phyloP scores from a whole-genome alignment of 2,888 invertebrate genomes.

The Dorcus parallelipipedus region DNA sequence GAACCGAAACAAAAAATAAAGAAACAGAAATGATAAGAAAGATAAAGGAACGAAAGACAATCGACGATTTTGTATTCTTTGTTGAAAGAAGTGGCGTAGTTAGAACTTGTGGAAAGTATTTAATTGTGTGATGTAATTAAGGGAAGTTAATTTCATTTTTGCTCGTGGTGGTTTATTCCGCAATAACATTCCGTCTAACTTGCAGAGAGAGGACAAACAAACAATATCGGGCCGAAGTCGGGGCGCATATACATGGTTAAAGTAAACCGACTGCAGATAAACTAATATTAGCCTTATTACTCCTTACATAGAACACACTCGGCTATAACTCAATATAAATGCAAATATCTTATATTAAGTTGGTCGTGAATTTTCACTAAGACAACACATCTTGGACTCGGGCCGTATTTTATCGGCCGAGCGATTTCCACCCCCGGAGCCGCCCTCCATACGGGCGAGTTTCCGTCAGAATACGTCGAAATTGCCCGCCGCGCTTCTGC shows the following conservation, averaged over 20 bases:
- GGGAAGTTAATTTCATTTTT: too few relatives aligned
- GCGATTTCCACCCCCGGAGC: neutral
- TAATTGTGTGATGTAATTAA: too few relatives aligned
- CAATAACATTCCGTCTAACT: neutral
- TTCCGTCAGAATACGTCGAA: neutral
- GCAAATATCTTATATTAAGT: conserved; percentile 50
- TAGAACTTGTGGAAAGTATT: too few relatives aligned
- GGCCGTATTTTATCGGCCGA: conserved; percentile 24
- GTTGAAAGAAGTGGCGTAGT: too few relatives aligned
- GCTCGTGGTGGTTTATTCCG: too few relatives aligned
- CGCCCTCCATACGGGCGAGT: neutral
- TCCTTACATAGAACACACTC: conserved; percentile 37
- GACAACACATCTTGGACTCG: conserved; percentile 43
- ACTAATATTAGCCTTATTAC: conserved; percentile 49
- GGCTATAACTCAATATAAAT: conserved; percentile 50
- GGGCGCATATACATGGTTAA: conserved; percentile 42
- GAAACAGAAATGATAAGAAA: too few relatives aligned
- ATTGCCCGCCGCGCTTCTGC: conserved; percentile 1
- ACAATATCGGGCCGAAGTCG: neutral
- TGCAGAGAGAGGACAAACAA: neutral
- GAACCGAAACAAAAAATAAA: too few relatives aligned
- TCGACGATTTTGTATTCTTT: too few relatives aligned
- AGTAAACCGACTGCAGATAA: conserved; percentile 46
- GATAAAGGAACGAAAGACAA: too few relatives aligned
- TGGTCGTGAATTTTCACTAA: conserved; percentile 47